phyloP scores from a whole-genome alignment of 2,888 invertebrate species.

The Caenorhabditis sulstoni region DNA sequence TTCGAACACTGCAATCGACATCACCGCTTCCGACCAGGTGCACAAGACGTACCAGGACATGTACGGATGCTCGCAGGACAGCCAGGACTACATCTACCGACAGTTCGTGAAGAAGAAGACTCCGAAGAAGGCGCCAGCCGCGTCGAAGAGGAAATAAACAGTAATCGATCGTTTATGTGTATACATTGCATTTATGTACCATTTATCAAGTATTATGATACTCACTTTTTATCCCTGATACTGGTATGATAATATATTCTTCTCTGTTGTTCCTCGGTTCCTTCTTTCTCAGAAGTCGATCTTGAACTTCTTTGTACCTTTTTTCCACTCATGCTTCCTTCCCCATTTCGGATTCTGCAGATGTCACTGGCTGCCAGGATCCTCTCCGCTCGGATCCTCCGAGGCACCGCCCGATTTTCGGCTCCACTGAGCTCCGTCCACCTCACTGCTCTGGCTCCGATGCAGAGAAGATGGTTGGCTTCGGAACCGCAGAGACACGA shows the following conservation, averaged over 20 bases:
- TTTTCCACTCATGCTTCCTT: not conserved
- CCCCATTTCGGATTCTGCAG: not conserved
- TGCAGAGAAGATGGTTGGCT: slow-evolving; percentile 33
- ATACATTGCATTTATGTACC: no score
- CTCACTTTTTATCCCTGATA: not conserved
- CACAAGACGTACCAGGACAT: slow-evolving; percentile 38
- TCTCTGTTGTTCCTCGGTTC: not conserved
- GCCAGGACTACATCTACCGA: slow-evolving; percentile 44
- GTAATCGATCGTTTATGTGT: no score
- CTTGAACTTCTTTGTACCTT: slow-evolving; percentile 5
- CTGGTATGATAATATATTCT: not conserved
- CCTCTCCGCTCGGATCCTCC: slow-evolving; percentile 8
- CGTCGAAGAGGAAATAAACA: no score
- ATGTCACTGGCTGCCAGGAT: slow-evolving; percentile 25
- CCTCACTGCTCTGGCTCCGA: slow-evolving; percentile 1
- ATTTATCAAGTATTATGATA: not conserved
- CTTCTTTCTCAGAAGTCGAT: not conserved
- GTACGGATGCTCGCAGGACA: slow-evolving; percentile 44
- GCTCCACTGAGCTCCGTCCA: slow-evolving; percentile 26
- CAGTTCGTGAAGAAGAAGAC: slow-evolving; percentile 30
- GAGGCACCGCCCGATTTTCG: not conserved
- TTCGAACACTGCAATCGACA: slow-evolving; percentile 21
- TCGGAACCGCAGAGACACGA: slow-evolving; percentile 85
- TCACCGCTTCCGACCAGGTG: slow-evolving; percentile 23
- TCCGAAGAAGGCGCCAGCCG: not conserved